Evolutionary conservation across 2,797 vertebrate genomes (phyloP).

Genomic region (Jordanella pulchra): DNA sequence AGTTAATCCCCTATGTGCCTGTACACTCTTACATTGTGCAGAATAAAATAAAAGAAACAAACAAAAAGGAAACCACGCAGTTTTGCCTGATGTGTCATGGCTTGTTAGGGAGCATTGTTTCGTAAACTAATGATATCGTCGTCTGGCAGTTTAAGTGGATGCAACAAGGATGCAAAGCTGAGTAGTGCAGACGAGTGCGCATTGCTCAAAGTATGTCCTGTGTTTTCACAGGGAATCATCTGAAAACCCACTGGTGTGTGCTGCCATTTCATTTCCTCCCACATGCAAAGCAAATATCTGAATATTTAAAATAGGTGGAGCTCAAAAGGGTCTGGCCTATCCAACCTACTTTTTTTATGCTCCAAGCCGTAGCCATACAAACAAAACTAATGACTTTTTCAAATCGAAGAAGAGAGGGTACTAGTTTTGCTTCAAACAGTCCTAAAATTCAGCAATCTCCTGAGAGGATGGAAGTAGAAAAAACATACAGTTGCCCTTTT

Average conservation of each 20-base stretch:
- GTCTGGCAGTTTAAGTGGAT: conserved; percentile 7
- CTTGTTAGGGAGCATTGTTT: not conserved
- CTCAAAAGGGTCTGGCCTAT: not conserved
- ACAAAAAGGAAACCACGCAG: not conserved
- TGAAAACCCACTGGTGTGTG: conserved; percentile 10
- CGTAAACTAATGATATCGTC: not conserved
- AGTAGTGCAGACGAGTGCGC: conserved; percentile 18
- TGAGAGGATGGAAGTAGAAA: conserved; percentile 2
- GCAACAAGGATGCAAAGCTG: not conserved
- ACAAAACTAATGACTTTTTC: conserved; percentile 33
- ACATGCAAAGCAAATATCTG: not conserved
- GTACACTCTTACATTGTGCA: not conserved
- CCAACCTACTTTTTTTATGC: not conserved
- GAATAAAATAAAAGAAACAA: conserved; percentile 7
- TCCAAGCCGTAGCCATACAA: not conserved
- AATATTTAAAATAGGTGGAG: not conserved
- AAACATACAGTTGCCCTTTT: conserved; percentile 28
- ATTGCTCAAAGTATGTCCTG: conserved; percentile 14
- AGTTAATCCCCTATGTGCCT: conserved; percentile 24
- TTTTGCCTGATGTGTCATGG: not conserved
- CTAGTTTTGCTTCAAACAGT: conserved; percentile 23
- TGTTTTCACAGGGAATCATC: not conserved
- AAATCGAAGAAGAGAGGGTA: conserved; percentile 16
- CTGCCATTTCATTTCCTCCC: conserved; percentile 22
- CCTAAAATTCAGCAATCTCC: conserved; percentile 26